Percentiles rank a stretch among this genome's conserved stretches.
These are phyloP conservation scores for Mola mola DNA, from an alignment of 2,113 vertebrate species.

Conservation along the genomic window DNA sequence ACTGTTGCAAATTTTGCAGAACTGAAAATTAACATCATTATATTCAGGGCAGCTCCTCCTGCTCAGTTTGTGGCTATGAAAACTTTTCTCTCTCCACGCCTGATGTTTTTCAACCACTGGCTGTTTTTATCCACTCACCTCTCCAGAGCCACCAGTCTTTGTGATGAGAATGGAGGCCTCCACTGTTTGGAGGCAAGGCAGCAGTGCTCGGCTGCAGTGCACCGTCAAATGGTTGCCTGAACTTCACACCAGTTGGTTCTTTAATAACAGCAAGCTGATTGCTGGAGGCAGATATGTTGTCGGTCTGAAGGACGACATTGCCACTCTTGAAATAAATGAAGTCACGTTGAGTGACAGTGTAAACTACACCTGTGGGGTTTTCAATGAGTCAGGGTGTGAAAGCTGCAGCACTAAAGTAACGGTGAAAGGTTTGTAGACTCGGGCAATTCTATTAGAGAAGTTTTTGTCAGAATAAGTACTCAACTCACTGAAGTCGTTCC, in stretches of 20 bases:
- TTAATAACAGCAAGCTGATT: slow-evolving; percentile 86
- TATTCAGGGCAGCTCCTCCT: no score
- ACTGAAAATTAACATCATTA: slow-evolving; percentile 35
- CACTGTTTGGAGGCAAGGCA: slow-evolving; percentile 88
- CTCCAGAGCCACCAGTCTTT: slow-evolving; percentile 85
- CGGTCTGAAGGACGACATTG: slow-evolving; percentile 83
- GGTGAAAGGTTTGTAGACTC: slow-evolving; percentile 91
- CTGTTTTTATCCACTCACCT: slow-evolving; percentile 32
- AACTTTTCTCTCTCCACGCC: no score
- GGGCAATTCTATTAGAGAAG: background rate
- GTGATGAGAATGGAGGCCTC: slow-evolving; percentile 88
- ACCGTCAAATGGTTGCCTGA: slow-evolving; percentile 90
- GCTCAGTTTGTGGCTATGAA: no score
- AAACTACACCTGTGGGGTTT: slow-evolving; percentile 89
- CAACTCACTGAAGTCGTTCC: slow-evolving; percentile 41
- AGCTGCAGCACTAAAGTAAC: slow-evolving; percentile 86
- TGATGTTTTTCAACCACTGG: slow-evolving; percentile 27
- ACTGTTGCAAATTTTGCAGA: no score
- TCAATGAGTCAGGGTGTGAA: slow-evolving; percentile 89
- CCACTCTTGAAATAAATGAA: slow-evolving; percentile 84
- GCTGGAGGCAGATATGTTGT: slow-evolving; percentile 81
- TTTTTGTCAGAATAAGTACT: background rate
- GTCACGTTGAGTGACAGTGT: slow-evolving; percentile 85
- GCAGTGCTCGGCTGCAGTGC: slow-evolving; percentile 87
- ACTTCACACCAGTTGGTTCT: slow-evolving; percentile 90